Evolutionary conservation across 1,140 invertebrate species (phyloP).

Genomic region (Conus ventricosus): DNA sequence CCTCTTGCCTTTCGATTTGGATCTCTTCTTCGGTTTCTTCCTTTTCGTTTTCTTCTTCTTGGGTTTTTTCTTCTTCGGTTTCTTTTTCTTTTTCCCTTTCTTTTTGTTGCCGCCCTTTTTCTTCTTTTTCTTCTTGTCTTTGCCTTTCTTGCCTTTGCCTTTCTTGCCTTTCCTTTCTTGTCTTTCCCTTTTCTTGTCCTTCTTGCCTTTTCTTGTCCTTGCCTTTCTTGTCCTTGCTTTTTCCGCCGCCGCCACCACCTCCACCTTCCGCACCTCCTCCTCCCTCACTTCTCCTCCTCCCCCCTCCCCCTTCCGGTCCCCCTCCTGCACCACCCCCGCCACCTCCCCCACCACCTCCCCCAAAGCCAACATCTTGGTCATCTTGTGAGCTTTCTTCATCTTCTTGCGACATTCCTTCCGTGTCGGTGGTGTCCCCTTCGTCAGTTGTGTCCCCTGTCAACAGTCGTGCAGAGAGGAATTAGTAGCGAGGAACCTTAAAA

Average conservation of each 20-base stretch:
- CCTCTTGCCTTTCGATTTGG: not conserved
- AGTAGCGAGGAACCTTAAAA: too few species aligned
- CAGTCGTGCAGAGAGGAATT: too few species aligned
- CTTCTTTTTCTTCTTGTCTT: not conserved
- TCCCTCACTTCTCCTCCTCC: not conserved
- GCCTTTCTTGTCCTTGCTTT: not conserved
- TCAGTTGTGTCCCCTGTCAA: not conserved
- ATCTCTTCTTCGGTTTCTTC: too few species aligned
- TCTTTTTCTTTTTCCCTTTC: not conserved
- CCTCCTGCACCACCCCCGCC: not conserved
- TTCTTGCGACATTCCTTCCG: too few species aligned
- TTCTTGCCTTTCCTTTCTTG: not conserved
- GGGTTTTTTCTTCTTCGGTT: not conserved
- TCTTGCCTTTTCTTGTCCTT: slow-evolving; percentile 8
- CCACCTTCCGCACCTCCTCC: not conserved
- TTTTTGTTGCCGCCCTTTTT: not conserved
- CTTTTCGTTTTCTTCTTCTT: not conserved
- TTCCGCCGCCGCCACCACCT: not conserved
- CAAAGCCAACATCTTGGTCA: not conserved
- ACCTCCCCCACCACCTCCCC: not conserved
- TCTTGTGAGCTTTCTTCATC: too few species aligned
- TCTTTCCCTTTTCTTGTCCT: not conserved
- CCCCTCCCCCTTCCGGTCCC: not conserved
- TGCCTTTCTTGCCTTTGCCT: not conserved
- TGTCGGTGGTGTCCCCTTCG: too few species aligned